A percentile compares a stretch with the other conserved stretches of the same genome.
Conservation (phyloP, 2,797 vertebrate species). For the Epinephelus coioides region DNA sequence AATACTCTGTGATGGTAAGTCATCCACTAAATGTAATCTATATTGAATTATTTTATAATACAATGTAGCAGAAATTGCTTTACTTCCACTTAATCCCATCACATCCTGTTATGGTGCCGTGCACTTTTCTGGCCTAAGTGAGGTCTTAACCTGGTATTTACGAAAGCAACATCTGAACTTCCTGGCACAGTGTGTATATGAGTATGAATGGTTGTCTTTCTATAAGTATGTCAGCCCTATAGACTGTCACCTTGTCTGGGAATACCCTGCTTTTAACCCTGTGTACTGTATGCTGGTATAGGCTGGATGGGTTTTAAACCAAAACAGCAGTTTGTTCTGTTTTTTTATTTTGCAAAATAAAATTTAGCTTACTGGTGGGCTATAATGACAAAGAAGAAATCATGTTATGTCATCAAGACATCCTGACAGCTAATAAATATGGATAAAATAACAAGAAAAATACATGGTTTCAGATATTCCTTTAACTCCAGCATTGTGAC, state of each 20-base stretch:
- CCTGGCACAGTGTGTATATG: background rate
- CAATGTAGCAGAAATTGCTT: background rate
- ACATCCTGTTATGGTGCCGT: background rate
- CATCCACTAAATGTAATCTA: background rate
- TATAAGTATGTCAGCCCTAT: background rate
- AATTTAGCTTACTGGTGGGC: slow-evolving; percentile 16
- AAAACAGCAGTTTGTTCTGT: background rate
- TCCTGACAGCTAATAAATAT: slow-evolving; percentile 53
- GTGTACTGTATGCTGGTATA: slow-evolving; percentile 2
- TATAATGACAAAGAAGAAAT: background rate
- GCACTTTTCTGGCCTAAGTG: too few species aligned
- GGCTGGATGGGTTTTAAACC: background rate
- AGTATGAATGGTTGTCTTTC: too few species aligned
- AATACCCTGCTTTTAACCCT: background rate
- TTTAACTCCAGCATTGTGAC: slow-evolving; percentile 43
- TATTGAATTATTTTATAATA: background rate
- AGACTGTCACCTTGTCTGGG: background rate
- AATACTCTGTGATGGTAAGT: too few species aligned
- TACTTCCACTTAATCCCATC: too few species aligned
- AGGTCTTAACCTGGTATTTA: background rate
- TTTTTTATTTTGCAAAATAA: background rate
- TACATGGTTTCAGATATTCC: slow-evolving; percentile 23
- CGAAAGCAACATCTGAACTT: background rate
- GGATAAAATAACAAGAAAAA: slow-evolving; percentile 45
- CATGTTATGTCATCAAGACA: slow-evolving; percentile 14